Evolutionary conservation across 2,113 vertebrate species (phyloP).

Genomic region (Thymallus thymallus): DNA sequence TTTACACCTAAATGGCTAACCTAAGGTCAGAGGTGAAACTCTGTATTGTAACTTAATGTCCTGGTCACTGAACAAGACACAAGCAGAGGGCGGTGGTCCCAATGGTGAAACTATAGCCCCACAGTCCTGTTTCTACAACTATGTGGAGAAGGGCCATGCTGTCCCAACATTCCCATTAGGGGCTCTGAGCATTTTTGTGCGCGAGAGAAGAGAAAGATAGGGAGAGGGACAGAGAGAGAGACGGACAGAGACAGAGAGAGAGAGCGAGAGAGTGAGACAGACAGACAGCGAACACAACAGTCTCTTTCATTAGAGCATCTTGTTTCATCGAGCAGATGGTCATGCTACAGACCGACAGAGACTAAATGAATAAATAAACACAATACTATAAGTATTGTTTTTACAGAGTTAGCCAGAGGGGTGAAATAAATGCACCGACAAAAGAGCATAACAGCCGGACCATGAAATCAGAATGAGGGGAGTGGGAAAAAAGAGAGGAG

Average conservation of each 20-base stretch:
- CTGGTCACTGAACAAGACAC: too few relatives aligned
- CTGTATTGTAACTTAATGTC: too few relatives aligned
- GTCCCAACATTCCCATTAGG: too few relatives aligned
- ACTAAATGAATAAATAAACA: constrained; percentile 60
- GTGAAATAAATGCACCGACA: constrained; percentile 75
- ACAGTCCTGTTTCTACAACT: constrained; percentile 6
- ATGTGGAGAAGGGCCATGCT: neutral
- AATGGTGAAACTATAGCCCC: too few relatives aligned
- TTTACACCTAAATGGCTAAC: too few relatives aligned
- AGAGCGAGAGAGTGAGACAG: neutral
- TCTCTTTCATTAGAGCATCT: constrained; percentile 19
- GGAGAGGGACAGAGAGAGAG: neutral
- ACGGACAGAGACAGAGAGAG: too few relatives aligned
- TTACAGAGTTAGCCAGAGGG: constrained; percentile 75
- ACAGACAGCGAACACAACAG: neutral
- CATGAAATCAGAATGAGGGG: constrained; percentile 83
- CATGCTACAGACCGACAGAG: constrained; percentile 27
- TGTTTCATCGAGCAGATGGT: constrained; percentile 78
- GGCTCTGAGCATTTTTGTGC: neutral
- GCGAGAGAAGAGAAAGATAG: constrained; percentile 4
- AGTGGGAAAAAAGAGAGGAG: constrained; percentile 67
- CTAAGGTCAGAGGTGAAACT: too few relatives aligned
- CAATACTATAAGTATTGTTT: constrained; percentile 71
- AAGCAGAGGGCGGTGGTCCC: too few relatives aligned
- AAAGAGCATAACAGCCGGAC: constrained; percentile 61